Evolutionary conservation across 2,888 invertebrate species (phyloP).

Genomic region (Drosophila antonietae): DNA sequence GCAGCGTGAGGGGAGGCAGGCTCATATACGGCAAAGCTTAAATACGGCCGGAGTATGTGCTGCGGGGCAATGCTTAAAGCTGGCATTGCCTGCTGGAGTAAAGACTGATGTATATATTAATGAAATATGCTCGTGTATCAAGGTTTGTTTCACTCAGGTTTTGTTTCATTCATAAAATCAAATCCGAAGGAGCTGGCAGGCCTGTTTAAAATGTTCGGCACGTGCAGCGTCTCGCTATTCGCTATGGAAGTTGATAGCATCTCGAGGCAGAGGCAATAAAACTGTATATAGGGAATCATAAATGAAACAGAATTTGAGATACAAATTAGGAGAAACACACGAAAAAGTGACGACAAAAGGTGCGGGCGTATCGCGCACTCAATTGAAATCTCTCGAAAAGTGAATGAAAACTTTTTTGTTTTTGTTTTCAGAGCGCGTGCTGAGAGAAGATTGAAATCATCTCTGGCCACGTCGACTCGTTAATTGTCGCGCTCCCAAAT

Average conservation of each 20-base stretch:
- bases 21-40: neutral
- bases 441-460: slow-evolving; percentile 46
- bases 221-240: slow-evolving; percentile 57
- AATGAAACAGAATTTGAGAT: slow-evolving; percentile 72
- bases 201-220: slow-evolving; percentile 61
- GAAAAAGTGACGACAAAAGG: slow-evolving; percentile 33
- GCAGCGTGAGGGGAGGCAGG: no score
- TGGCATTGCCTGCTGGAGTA: slow-evolving; percentile 29
- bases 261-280: slow-evolving; percentile 21
- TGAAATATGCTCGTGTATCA: slow-evolving; percentile 35
- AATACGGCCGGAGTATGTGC: neutral
- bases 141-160: slow-evolving; percentile 22
- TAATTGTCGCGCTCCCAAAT: slow-evolving; percentile 44
- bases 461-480: slow-evolving; percentile 40
- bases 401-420: slow-evolving; percentile 67
- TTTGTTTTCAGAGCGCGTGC: slow-evolving; percentile 64
- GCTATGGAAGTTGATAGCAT: slow-evolving; percentile 64
- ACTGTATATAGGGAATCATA: slow-evolving; percentile 28
- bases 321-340: slow-evolving; percentile 55
- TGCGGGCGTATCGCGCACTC: slow-evolving; percentile 45
- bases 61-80: slow-evolving; percentile 11
- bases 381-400: slow-evolving; percentile 50
- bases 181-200: slow-evolving; percentile 23
- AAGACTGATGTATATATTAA: slow-evolving; percentile 31
- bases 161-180: slow-evolving; percentile 64